A percentile compares a stretch with the other conserved stretches of the same genome.
Evolutionary conservation across 1,140 invertebrate species (phyloP).

Genomic region (Cydia splendana): DNA sequence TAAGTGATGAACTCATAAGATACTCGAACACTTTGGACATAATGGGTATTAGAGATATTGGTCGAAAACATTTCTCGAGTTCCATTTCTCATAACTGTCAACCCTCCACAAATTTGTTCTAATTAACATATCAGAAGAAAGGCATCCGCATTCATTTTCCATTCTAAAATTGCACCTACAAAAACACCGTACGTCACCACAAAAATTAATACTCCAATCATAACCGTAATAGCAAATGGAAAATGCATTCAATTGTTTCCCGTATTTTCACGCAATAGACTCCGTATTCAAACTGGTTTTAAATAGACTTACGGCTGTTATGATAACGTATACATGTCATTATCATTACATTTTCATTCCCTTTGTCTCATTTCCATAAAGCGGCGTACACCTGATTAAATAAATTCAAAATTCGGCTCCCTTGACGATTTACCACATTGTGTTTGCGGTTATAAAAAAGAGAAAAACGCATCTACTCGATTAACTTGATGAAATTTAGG

Average conservation of each 20-base stretch:
- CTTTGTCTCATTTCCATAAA: slow-evolving; percentile 17
- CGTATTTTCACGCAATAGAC: too few species aligned
- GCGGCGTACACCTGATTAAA: slow-evolving; percentile 24
- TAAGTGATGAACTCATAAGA: too few species aligned
- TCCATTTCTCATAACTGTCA: too few species aligned
- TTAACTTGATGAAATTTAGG: neutral
- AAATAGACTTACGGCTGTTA: too few species aligned
- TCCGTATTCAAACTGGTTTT: too few species aligned
- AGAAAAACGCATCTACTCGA: neutral
- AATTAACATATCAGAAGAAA: too few species aligned
- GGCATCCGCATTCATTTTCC: neutral
- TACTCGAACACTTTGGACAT: too few species aligned
- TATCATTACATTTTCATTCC: slow-evolving; percentile 12
- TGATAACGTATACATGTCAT: neutral
- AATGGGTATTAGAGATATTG: too few species aligned
- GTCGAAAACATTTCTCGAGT: too few species aligned
- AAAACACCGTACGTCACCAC: neutral
- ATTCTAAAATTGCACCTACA: neutral
- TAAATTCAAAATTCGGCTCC: slow-evolving; percentile 20
- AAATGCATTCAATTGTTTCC: neutral
- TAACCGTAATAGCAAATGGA: too few species aligned
- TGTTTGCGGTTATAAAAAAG: neutral
- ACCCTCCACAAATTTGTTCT: too few species aligned
- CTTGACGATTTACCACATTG: neutral
- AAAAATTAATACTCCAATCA: too few species aligned